Percentiles rank a stretch among this genome's conserved stretches.
Conservation (phyloP, 2,888 invertebrate species). For the Atethmia centrago region DNA sequence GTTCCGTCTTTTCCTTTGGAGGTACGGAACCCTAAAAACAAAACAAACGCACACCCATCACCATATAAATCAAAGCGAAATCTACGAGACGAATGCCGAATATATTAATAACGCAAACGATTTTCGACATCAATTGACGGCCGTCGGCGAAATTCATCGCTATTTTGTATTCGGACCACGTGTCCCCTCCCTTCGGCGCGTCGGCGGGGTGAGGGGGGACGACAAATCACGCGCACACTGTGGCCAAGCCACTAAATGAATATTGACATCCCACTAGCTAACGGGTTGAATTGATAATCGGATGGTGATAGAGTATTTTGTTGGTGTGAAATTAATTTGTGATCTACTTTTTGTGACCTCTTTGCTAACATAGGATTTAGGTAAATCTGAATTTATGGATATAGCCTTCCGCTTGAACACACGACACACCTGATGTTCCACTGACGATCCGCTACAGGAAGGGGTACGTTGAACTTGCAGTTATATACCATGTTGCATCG, state of each 20-base stretch:
- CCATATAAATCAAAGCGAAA: conserved; percentile 67
- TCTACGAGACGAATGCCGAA: conserved; percentile 74
- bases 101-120: conserved; percentile 82
- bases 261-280: conserved; percentile 88
- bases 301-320: conserved; percentile 60
- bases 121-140: conserved; percentile 76
- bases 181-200: conserved; percentile 62
- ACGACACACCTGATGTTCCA: too few species aligned
- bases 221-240: conserved; percentile 84
- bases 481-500: too few species aligned
- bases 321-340: conserved; percentile 53
- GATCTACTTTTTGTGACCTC: conserved; percentile 10
- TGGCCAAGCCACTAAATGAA: conserved; percentile 82
- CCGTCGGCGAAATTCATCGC: conserved; percentile 72
- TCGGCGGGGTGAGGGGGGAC: conserved; percentile 66
- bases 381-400: background rate
- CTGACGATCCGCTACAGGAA: too few species aligned
- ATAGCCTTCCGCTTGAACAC: background rate
- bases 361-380: background rate
- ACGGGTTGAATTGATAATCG: conserved; percentile 88
- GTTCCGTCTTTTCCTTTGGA: too few species aligned
- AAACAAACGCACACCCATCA: conserved; percentile 54
- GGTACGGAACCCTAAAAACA: too few species aligned
- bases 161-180: conserved; percentile 82
- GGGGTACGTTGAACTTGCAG: too few species aligned